Evolutionary conservation across 1,140 invertebrate species (phyloP), one percentile per base, ranked within the genome.

Genomic region (Glossosoma conforme): DNA sequence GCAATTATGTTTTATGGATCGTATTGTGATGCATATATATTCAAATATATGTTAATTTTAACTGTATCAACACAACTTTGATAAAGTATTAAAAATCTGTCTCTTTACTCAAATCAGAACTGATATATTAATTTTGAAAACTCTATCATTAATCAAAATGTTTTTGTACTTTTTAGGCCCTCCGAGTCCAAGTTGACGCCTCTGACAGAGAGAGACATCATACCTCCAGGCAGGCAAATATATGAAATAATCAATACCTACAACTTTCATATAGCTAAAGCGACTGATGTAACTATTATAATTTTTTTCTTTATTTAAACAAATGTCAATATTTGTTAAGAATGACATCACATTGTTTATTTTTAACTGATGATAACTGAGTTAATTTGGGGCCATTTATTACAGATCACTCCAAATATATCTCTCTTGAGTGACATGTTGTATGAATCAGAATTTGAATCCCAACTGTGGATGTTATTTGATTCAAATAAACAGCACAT

Each of bases 381-480:
- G 10, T 5, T 38, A 17, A 18, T 17, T 38, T 28, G 24, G 24
- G 6, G 6, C n/a, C n/a, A n/a, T 33, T 33, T 33, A n/a, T 44
- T 25, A 1, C 62, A 74, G 72, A 69, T 74, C 19, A 85, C 81
- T 13, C 83, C 87, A 8, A 86, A 89, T 63, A 80, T 85, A 53
- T 80, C 90, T 1, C 62, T 92, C 37, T 76, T 98, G 8, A 91
- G 85, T 67, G 83, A 93, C 63, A 76, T 91, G 58, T 76, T 98
- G 6, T 98, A 98, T 67, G 94, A 98, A 70, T 88, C 86, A 3
- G 91, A 96, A 70, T 96, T 87, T 67, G 93, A 97, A 71, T 91
- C 91, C 3, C 93, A 97, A 72, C 77, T 97, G 61, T 97, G 94
- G 93, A 91, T 97, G 85, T 62, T 98, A 43, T 97, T 89, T 72